phyloP scores from a whole-genome alignment of 2,113 vertebrate species.

The Meleagris gallopavo region DNA sequence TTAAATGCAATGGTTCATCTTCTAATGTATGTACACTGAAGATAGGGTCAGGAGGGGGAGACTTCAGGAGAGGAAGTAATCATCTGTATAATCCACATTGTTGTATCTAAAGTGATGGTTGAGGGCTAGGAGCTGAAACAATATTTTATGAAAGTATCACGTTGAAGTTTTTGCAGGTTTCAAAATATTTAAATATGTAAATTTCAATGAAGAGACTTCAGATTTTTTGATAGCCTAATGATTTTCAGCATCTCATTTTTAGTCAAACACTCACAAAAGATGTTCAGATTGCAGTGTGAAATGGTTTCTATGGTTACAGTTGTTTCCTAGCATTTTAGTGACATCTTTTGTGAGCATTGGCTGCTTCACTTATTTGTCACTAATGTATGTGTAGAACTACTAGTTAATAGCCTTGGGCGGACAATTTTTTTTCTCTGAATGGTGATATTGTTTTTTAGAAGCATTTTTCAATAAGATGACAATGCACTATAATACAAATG shows the following conservation, averaged over 20 bases:
- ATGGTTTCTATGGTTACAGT: conserved; percentile 89
- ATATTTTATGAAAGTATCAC: conserved; percentile 88
- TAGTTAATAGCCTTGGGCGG: conserved; percentile 88
- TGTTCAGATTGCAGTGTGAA: conserved; percentile 88
- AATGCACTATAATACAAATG: conserved; percentile 87
- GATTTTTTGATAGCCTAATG: conserved; percentile 88
- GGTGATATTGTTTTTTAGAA: conserved; percentile 86
- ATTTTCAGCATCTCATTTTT: conserved; percentile 89
- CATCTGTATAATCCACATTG: conserved; percentile 81
- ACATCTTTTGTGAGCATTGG: conserved; percentile 88
- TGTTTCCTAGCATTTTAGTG: conserved; percentile 90
- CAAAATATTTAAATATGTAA: conserved; percentile 90
- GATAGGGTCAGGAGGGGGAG: conserved; percentile 53
- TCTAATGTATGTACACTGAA: conserved; percentile 47
- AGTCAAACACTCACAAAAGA: conserved; percentile 88
- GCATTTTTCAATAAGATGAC: conserved; percentile 88
- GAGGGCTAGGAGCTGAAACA: conserved; percentile 84
- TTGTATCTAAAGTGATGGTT: conserved; percentile 84
- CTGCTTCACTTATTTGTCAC: conserved; percentile 89
- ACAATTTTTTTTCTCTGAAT: conserved; percentile 84
- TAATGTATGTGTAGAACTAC: conserved; percentile 89
- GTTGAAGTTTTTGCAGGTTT: conserved; percentile 88
- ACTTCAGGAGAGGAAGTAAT: conserved; percentile 63
- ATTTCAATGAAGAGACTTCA: conserved; percentile 85
- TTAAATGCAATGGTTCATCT: conserved; percentile 57